Evolutionary conservation across 2,113 vertebrate species (phyloP).

Genomic region (Physeter macrocephalus): DNA sequence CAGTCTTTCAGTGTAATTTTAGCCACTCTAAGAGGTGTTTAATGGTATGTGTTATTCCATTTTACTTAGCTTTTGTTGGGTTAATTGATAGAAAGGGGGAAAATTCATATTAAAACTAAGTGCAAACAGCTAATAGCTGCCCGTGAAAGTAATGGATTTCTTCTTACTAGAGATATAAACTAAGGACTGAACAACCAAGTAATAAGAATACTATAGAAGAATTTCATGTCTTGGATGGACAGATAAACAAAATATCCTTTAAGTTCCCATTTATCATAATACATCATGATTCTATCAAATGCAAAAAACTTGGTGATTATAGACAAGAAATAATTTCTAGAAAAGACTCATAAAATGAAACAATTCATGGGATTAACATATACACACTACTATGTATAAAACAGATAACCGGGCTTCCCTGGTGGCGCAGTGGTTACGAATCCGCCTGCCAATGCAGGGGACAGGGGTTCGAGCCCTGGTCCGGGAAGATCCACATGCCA

Average conservation of each 20-base stretch:
- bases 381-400: background rate
- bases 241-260: background rate
- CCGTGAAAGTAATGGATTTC: background rate
- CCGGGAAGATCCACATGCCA: too few species aligned
- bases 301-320: background rate
- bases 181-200: background rate
- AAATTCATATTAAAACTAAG: too few species aligned
- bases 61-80: background rate
- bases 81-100: too few species aligned
- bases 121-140: background rate
- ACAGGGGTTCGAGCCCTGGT: too few species aligned
- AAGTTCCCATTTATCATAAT: background rate
- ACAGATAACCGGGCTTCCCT: background rate
- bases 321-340: background rate
- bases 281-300: background rate
- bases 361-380: background rate
- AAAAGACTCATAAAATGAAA: background rate
- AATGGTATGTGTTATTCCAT: background rate
- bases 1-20: background rate
- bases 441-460: too few species aligned
- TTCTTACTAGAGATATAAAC: background rate
- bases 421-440: too few species aligned
- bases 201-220: background rate
- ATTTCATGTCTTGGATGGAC: background rate
- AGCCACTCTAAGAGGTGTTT: background rate